phyloP scores from a whole-genome alignment of 1,140 invertebrate species.

The Littorina saxatilis region DNA sequence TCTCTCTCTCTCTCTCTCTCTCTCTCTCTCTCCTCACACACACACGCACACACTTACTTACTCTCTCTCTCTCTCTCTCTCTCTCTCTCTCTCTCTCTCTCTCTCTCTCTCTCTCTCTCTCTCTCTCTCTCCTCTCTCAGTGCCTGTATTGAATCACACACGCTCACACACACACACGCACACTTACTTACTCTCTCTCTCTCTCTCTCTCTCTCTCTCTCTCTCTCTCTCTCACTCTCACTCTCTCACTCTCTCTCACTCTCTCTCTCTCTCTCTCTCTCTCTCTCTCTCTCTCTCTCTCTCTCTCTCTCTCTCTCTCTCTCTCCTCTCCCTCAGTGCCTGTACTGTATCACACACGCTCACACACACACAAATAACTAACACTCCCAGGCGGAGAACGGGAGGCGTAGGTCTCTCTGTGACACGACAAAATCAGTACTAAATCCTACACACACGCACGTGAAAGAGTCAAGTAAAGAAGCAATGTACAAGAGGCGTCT shows the following conservation, averaged over 20 bases:
- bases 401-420: neutral
- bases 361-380: neutral
- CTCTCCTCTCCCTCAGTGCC: no score
- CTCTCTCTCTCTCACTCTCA: neutral
- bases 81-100: no score
- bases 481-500: no score
- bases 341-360: no score
- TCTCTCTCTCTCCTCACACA: no score
- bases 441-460: no score
- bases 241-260: neutral
- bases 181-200: no score
- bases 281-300: neutral
- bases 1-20: neutral
- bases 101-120: neutral
- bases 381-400: neutral
- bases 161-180: no score
- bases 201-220: neutral
- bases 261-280: neutral
- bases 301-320: neutral
- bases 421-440: neutral
- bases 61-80: no score
- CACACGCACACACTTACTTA: no score
- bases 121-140: neutral
- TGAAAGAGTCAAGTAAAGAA: no score
- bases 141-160: neutral